Conservation (phyloP, 2,797 vertebrate genomes). For the Gila robusta region DNA sequence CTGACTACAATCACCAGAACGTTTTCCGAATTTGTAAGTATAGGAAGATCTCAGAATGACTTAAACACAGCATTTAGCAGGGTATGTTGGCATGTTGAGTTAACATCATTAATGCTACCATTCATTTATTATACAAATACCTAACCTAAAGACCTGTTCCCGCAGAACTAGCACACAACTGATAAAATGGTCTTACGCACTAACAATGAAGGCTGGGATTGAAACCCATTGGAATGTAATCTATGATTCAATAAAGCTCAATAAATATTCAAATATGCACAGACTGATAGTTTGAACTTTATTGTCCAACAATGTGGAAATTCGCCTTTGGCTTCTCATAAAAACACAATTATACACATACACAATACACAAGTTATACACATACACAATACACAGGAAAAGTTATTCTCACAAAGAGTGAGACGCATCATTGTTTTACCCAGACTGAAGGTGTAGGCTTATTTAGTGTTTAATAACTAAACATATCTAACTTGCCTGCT, state of each 20-base stretch:
- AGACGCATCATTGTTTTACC: not conserved
- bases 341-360: not conserved
- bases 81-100: not conserved
- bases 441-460: not conserved
- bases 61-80: not conserved
- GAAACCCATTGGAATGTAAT: not conserved
- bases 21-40: not conserved
- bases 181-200: not conserved
- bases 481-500: not conserved
- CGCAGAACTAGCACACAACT: not conserved
- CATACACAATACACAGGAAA: not conserved
- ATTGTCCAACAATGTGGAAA: not conserved
- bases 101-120: not conserved
- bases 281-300: not conserved
- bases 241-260: constrained; percentile 12
- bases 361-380: not conserved
- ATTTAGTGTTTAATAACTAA: constrained; percentile 1
- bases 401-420: not conserved
- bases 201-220: not conserved
- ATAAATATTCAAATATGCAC: not conserved
- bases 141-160: not conserved
- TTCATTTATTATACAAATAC: too few species aligned
- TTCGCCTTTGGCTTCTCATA: not conserved
- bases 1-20: not conserved
- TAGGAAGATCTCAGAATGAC: not conserved